These are phyloP conservation scores for Diachrysia chrysitis DNA, from an alignment of 2,888 invertebrate species.

Conservation along the genomic window DNA sequence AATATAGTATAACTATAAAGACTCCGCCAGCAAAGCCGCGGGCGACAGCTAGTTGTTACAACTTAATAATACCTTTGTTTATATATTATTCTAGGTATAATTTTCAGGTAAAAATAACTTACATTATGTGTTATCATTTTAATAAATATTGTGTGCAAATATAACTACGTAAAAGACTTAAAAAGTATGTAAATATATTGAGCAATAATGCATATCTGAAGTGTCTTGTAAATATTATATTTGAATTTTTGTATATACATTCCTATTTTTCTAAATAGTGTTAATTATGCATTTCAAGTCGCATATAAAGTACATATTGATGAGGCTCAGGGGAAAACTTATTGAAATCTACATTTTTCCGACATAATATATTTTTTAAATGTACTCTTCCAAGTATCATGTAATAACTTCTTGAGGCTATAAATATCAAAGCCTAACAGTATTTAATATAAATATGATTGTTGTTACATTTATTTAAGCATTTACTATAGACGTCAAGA, in stretches of 20 bases:
- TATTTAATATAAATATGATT: conserved; percentile 30
- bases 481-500: conserved; percentile 19
- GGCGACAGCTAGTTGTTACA: neutral
- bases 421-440: conserved; percentile 20
- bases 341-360: conserved; percentile 8
- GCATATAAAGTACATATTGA: conserved; percentile 10
- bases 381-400: conserved; percentile 3
- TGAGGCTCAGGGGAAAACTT: conserved; percentile 7
- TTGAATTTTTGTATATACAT: conserved; percentile 50
- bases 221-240: conserved; percentile 51
- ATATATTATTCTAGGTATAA: neutral
- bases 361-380: conserved; percentile 1
- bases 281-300: conserved; percentile 33
- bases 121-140: neutral
- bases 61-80: neutral
- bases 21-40: neutral
- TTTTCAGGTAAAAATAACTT: neutral
- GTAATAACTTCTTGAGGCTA: conserved; percentile 39
- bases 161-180: conserved; percentile 23
- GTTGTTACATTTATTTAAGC: conserved; percentile 38
- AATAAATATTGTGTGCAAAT: neutral
- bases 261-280: conserved; percentile 38
- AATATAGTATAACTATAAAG: too few species aligned
- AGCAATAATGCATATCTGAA: conserved; percentile 45
- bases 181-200: conserved; percentile 9